A percentile compares a stretch with the other conserved stretches of the same genome.
phyloP scores from a whole-genome alignment of 2,888 invertebrate species.

The Macrophya alboannulata region DNA sequence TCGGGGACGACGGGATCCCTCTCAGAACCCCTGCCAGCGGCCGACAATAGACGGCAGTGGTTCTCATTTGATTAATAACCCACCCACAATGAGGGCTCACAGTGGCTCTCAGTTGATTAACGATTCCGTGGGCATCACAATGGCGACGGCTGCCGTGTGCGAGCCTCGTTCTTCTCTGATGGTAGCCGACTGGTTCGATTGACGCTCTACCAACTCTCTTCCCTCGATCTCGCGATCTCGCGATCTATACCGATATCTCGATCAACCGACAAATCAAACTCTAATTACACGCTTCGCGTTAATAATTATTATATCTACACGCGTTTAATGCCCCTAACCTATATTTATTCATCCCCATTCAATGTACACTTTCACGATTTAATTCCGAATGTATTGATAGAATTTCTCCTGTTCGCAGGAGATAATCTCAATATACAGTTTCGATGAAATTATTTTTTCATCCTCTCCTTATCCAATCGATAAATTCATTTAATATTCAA shows the following conservation, averaged over 20 bases:
- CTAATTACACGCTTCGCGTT: constrained; percentile 4
- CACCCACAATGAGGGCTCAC: constrained; percentile 76
- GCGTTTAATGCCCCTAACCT: constrained; percentile 7
- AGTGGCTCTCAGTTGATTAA: constrained; percentile 79
- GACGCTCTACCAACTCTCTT: not conserved
- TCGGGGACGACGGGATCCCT: constrained; percentile 64
- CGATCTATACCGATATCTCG: constrained; percentile 20
- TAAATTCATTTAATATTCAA: not conserved
- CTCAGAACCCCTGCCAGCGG: constrained; percentile 71
- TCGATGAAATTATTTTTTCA: not conserved
- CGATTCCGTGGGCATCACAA: constrained; percentile 71
- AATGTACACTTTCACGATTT: not conserved
- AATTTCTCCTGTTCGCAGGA: not conserved
- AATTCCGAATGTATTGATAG: not conserved
- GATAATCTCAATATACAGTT: not conserved
- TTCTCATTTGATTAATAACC: constrained; percentile 80
- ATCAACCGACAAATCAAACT: constrained; percentile 35
- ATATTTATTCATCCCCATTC: constrained; percentile 24
- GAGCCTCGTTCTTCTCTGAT: constrained; percentile 46
- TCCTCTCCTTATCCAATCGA: not conserved
- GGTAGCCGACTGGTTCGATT: constrained; percentile 38
- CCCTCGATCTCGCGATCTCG: not conserved
- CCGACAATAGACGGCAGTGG: constrained; percentile 78
- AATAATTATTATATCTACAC: constrained; percentile 25
- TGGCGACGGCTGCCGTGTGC: constrained; percentile 62